phyloP scores from a whole-genome alignment of 2,888 invertebrate species.

The Pammene fasciana region DNA sequence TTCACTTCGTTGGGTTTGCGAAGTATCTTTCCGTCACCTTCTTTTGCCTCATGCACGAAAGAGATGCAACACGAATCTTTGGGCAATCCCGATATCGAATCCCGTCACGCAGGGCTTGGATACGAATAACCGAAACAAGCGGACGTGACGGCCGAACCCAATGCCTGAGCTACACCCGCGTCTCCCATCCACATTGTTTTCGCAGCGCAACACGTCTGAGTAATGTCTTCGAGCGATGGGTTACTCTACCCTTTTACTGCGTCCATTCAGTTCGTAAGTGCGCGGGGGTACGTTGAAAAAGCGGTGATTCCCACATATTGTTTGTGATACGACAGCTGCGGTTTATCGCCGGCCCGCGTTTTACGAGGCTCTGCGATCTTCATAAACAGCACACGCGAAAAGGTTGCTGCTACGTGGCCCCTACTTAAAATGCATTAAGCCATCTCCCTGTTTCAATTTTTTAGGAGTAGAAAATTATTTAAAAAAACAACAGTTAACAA shows the following conservation, averaged over 20 bases:
- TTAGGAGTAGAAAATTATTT: slow-evolving; percentile 8
- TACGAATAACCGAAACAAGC: neutral
- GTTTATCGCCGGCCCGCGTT: slow-evolving; percentile 56
- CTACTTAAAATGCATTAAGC: slow-evolving; percentile 37
- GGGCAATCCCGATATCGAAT: too few species aligned
- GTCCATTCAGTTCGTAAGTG: slow-evolving; percentile 40
- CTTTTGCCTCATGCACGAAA: too few species aligned
- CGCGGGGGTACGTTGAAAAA: slow-evolving; percentile 46
- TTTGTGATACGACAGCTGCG: slow-evolving; percentile 55
- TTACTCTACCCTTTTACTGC: slow-evolving; percentile 39
- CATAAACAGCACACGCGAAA: slow-evolving; percentile 55
- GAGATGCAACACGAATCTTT: too few species aligned
- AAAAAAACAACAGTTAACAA: neutral
- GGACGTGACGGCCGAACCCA: slow-evolving; percentile 13
- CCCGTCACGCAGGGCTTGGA: too few species aligned
- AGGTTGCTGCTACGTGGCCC: slow-evolving; percentile 41
- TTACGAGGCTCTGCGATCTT: slow-evolving; percentile 58
- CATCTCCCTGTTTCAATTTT: slow-evolving; percentile 2
- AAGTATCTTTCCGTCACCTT: neutral
- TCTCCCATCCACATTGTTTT: slow-evolving; percentile 33
- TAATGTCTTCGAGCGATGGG: slow-evolving; percentile 39
- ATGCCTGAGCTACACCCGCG: slow-evolving; percentile 1
- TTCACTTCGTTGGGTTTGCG: too few species aligned
- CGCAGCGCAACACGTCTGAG: slow-evolving; percentile 33
- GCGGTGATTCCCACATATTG: slow-evolving; percentile 47